phyloP scores from a whole-genome alignment of 1,140 invertebrate genomes.

The Drosophila repleta region DNA sequence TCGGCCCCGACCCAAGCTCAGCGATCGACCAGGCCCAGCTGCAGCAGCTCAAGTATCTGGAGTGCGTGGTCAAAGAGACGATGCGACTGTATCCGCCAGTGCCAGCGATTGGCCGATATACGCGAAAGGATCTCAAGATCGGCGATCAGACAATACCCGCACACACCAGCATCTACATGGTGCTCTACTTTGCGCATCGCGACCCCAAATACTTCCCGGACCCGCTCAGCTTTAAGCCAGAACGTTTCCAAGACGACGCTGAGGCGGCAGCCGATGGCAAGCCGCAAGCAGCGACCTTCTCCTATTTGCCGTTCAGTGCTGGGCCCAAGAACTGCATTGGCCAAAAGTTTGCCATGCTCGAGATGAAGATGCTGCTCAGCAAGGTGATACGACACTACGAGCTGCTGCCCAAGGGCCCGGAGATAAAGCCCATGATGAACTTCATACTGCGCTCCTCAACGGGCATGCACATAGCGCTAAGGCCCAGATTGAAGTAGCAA shows the following conservation, averaged over 20 bases:
- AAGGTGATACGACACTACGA: slow-evolving; percentile 87
- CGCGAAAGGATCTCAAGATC: slow-evolving; percentile 74
- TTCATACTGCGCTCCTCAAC: slow-evolving; percentile 58
- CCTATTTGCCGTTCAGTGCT: slow-evolving; percentile 88
- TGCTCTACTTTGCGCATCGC: slow-evolving; percentile 75
- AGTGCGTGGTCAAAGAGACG: slow-evolving; percentile 85
- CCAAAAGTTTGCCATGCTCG: slow-evolving; percentile 91
- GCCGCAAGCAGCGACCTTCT: slow-evolving; percentile 77
- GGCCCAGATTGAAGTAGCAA: slow-evolving; percentile 27
- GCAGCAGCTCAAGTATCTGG: slow-evolving; percentile 85
- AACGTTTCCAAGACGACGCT: slow-evolving; percentile 86
- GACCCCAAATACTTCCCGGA: slow-evolving; percentile 60
- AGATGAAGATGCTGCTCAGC: slow-evolving; percentile 89
- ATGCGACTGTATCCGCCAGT: slow-evolving; percentile 85
- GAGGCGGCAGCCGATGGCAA: slow-evolving; percentile 6
- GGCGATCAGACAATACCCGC: slow-evolving; percentile 51
- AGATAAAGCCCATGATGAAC: slow-evolving; percentile 61
- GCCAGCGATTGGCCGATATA: slow-evolving; percentile 84
- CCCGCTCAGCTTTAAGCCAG: slow-evolving; percentile 86
- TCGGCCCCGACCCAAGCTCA: slow-evolving; percentile 78
- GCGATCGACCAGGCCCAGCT: slow-evolving; percentile 83
- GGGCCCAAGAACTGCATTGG: slow-evolving; percentile 88
- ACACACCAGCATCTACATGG: slow-evolving; percentile 69
- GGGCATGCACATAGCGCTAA: slow-evolving; percentile 54
- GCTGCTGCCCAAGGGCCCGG: slow-evolving; percentile 52